These are phyloP conservation scores for Hormaphis cornu DNA, from an alignment of 1,140 invertebrate genomes.

Conservation along the genomic window DNA sequence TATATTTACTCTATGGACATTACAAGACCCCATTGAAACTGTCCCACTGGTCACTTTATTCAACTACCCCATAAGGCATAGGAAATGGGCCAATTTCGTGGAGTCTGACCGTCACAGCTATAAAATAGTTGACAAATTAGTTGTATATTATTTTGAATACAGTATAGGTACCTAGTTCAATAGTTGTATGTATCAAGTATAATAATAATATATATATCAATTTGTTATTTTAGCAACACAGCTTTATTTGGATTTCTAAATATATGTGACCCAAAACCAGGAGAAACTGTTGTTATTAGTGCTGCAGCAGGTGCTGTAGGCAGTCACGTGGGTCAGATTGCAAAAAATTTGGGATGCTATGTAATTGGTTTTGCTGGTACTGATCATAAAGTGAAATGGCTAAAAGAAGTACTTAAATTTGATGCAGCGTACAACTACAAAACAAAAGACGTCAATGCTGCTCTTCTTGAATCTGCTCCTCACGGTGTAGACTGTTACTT, in stretches of 20 bases:
- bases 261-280: conserved; percentile 55
- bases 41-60: too few relatives aligned
- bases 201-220: not conserved
- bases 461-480: conserved; percentile 47
- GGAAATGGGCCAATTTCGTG: too few relatives aligned
- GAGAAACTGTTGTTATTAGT: conserved; percentile 58
- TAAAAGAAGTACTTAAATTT: conserved; percentile 55
- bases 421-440: conserved; percentile 65
- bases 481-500: conserved; percentile 50
- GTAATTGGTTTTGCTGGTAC: conserved; percentile 63
- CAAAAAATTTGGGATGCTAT: conserved; percentile 56
- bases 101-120: too few relatives aligned
- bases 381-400: conserved; percentile 59
- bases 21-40: too few relatives aligned
- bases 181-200: too few relatives aligned
- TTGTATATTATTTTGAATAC: too few relatives aligned
- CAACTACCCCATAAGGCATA: too few relatives aligned
- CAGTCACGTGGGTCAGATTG: conserved; percentile 62
- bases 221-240: conserved; percentile 49
- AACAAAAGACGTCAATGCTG: conserved; percentile 46
- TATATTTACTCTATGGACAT: too few relatives aligned
- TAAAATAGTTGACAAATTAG: too few relatives aligned
- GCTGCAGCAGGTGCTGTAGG: conserved; percentile 59
- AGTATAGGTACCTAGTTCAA: too few relatives aligned
- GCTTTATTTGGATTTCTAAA: conserved; percentile 65